Conservation (phyloP, 2,888 invertebrate species). For the Melanargia galathea region DNA sequence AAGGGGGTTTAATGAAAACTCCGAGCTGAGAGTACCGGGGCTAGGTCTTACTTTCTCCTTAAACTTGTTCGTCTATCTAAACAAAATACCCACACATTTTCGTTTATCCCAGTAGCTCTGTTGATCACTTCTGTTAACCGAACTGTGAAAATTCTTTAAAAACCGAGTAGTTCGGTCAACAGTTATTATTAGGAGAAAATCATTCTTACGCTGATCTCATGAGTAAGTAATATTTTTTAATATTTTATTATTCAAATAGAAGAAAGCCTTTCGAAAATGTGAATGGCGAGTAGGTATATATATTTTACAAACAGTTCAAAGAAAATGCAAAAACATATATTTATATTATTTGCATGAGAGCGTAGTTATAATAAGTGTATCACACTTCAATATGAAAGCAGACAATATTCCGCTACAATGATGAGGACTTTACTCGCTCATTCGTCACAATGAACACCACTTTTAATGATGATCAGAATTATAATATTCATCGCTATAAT, state of each 20-base stretch:
- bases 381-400: constrained; percentile 12
- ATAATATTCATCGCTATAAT: constrained; percentile 5
- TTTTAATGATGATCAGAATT: constrained; percentile 15
- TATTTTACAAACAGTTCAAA: background rate
- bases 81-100: constrained; percentile 23
- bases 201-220: background rate
- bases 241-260: too few relatives aligned
- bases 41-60: constrained; percentile 37
- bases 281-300: too few relatives aligned
- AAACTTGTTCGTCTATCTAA: constrained; percentile 39
- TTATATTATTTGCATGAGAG: background rate
- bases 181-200: too few relatives aligned
- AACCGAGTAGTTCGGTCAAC: too few relatives aligned
- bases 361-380: constrained; percentile 11
- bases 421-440: constrained; percentile 10
- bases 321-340: background rate
- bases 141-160: too few relatives aligned
- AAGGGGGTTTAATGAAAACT: constrained; percentile 78
- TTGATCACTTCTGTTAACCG: too few relatives aligned
- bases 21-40: constrained; percentile 49
- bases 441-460: constrained; percentile 16
- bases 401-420: constrained; percentile 5
- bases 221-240: background rate
- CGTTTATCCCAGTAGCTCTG: too few relatives aligned
- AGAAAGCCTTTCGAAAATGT: too few relatives aligned